Percentiles rank a stretch among this genome's conserved stretches.
Conservation (phyloP, 2,113 vertebrate genomes). For the Tachysurus fulvidraco region DNA sequence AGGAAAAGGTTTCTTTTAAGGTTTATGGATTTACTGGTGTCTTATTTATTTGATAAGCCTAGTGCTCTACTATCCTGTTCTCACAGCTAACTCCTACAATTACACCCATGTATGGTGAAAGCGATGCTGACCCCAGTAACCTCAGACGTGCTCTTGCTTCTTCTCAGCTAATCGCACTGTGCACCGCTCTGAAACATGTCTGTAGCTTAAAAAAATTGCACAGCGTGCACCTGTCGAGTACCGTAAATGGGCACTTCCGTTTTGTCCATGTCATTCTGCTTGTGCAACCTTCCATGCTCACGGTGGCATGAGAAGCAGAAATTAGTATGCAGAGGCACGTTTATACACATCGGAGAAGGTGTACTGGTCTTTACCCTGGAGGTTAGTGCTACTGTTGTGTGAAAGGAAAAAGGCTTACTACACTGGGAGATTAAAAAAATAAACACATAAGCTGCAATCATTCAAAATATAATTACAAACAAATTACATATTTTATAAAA, state of each 20-base stretch:
- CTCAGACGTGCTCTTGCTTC: conserved; percentile 29
- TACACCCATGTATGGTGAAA: not conserved
- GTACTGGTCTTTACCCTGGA: conserved; percentile 22
- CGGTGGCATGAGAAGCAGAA: not conserved
- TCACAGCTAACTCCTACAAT: conserved; percentile 25
- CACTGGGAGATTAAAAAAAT: not conserved
- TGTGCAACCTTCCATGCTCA: conserved; percentile 31
- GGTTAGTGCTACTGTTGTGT: conserved; percentile 29
- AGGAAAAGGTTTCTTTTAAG: not conserved
- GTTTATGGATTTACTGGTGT: not conserved
- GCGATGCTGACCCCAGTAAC: conserved; percentile 19
- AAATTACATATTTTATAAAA: not conserved
- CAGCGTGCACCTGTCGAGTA: conserved; percentile 33
- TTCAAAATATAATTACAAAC: not conserved
- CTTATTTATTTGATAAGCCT: conserved; percentile 21
- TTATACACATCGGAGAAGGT: conserved; percentile 17
- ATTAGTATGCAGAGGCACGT: conserved; percentile 39
- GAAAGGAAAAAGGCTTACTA: not conserved
- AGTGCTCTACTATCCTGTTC: conserved; percentile 15
- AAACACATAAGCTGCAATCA: not conserved
- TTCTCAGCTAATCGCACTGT: conserved; percentile 26
- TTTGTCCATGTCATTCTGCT: conserved; percentile 26
- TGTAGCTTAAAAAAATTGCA: conserved; percentile 30
- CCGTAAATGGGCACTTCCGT: conserved; percentile 39
- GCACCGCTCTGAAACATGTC: conserved; percentile 29